phyloP scores from a whole-genome alignment of 2,888 invertebrate genomes.

The Tinea semifulvella region DNA sequence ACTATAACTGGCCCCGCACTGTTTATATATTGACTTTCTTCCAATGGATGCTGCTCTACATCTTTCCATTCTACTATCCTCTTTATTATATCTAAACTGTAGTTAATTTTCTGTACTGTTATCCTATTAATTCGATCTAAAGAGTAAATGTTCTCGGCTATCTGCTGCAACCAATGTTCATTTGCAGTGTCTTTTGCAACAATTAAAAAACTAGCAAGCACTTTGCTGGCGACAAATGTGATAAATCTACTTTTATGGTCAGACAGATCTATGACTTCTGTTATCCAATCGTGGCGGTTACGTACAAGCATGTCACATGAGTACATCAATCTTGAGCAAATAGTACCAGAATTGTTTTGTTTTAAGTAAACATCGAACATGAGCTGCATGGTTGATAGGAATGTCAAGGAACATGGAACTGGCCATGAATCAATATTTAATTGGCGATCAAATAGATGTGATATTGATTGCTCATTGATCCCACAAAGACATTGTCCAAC shows the following conservation, averaged over 20 bases:
- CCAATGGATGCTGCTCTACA: conserved; percentile 79
- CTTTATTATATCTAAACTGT: conserved; percentile 85
- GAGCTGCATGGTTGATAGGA: conserved; percentile 83
- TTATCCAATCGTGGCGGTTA: conserved; percentile 84
- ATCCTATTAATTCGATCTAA: conserved; percentile 72
- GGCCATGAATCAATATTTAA: conserved; percentile 60
- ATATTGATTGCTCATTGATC: conserved; percentile 73
- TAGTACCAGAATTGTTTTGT: conserved; percentile 82
- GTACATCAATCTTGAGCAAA: conserved; percentile 82
- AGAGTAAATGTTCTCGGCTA: conserved; percentile 75
- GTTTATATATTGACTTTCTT: conserved; percentile 68
- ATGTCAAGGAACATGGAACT: conserved; percentile 70
- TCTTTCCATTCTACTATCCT: conserved; percentile 91
- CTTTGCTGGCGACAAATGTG: conserved; percentile 81
- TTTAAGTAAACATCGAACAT: conserved; percentile 86
- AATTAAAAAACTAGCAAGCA: conserved; percentile 83
- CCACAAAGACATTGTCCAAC: conserved; percentile 83
- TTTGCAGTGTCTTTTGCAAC: conserved; percentile 85
- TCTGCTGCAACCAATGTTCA: conserved; percentile 80
- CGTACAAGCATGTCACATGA: conserved; percentile 82
- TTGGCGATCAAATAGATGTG: conserved; percentile 75
- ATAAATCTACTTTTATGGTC: conserved; percentile 83
- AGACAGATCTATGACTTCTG: conserved; percentile 82
- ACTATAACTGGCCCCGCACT: conserved; percentile 39
- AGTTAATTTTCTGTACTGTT: conserved; percentile 79